Conservation (phyloP, 2,797 vertebrate genomes). For the Sebastes minor region DNA sequence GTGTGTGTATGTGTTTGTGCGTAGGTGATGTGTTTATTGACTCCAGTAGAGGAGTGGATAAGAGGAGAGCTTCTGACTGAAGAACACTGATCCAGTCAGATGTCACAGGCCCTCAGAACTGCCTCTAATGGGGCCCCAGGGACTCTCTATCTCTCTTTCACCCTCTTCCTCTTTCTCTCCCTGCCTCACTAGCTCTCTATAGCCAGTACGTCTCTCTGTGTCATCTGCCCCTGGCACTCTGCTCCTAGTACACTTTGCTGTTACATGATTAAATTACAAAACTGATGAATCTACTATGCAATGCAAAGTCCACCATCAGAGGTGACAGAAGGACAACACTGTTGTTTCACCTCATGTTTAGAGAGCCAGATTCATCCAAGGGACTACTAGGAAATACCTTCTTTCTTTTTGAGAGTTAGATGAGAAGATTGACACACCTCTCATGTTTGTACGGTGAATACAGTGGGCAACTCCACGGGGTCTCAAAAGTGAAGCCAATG, state of each 20-base stretch:
- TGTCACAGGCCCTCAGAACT: constrained; percentile 82
- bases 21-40: constrained; percentile 83
- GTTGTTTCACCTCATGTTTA: neutral
- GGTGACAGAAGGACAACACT: neutral
- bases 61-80: constrained; percentile 78
- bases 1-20: constrained; percentile 66
- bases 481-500: too few relatives aligned
- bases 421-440: neutral
- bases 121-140: constrained; percentile 80
- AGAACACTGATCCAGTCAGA: constrained; percentile 83
- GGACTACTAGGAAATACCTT: neutral
- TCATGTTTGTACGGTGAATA: neutral
- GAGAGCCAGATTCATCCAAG: neutral
- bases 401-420: neutral
- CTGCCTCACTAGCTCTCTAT: constrained; percentile 50
- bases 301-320: neutral
- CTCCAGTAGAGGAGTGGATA: constrained; percentile 80
- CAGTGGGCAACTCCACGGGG: too few relatives aligned
- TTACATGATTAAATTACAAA: constrained; percentile 25
- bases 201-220: constrained; percentile 29
- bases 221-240: constrained; percentile 44
- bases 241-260: constrained; percentile 27
- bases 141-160: constrained; percentile 68
- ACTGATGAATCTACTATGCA: neutral
- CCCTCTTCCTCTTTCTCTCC: constrained; percentile 57